A percentile compares a stretch with the other conserved stretches of the same genome.
phyloP scores from a whole-genome alignment of 2,797 vertebrate genomes.

The Eutrigla gurnardus region DNA sequence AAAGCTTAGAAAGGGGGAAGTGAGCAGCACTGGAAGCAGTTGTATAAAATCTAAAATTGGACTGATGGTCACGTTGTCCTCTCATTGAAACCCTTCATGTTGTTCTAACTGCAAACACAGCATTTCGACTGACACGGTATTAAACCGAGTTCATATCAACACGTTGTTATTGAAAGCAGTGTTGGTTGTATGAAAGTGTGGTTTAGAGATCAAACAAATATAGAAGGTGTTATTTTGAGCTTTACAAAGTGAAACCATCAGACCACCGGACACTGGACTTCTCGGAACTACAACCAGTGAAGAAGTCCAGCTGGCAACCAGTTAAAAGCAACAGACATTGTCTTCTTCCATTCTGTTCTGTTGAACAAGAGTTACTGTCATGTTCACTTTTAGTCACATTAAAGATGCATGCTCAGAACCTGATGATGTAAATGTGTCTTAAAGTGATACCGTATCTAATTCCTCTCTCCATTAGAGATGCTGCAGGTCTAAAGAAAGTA shows the following conservation, averaged over 20 bases:
- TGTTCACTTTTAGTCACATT: no score
- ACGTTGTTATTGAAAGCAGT: neutral
- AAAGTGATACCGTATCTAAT: no score
- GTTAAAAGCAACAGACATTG: no score
- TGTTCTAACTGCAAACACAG: neutral
- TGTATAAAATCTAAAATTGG: neutral
- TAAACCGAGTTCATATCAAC: neutral
- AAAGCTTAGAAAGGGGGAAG: neutral
- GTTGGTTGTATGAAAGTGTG: neutral
- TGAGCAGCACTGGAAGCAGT: neutral
- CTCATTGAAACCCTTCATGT: neutral
- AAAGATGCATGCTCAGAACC: no score
- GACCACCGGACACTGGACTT: neutral
- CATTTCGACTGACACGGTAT: neutral
- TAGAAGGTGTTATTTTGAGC: neutral
- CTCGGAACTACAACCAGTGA: neutral
- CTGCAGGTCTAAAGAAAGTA: no score
- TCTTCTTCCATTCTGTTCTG: no score
- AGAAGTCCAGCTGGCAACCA: no score
- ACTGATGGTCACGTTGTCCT: neutral
- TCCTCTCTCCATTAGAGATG: no score
- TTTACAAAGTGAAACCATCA: constrained; percentile 9
- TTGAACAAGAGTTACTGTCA: no score
- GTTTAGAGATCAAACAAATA: neutral
- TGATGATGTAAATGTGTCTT: no score